phyloP scores from a whole-genome alignment of 2,113 vertebrate genomes.

The Geococcyx californianus region DNA sequence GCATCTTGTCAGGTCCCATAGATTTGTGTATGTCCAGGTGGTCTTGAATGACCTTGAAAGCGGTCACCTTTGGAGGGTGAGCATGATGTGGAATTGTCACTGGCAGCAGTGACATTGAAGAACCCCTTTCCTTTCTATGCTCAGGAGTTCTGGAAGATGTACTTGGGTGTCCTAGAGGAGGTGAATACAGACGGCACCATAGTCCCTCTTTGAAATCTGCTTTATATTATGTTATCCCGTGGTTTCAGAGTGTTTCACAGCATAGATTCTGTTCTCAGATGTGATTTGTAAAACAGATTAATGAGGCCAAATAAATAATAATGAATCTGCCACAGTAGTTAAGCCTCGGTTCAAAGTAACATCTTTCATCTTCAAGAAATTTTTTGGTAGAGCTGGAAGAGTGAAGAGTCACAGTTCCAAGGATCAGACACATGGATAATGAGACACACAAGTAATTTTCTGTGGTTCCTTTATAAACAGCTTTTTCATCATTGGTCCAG shows the following conservation, averaged over 20 bases:
- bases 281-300: background rate
- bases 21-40: accelerated
- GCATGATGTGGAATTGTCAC: background rate
- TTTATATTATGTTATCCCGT: background rate
- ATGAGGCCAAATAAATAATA: background rate
- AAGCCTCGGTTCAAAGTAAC: background rate
- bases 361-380: background rate
- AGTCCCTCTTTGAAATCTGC: background rate
- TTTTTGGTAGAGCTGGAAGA: background rate
- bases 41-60: background rate
- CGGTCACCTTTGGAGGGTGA: background rate
- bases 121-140: background rate
- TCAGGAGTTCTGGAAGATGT: background rate
- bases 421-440: background rate
- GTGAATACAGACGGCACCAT: background rate
- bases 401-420: background rate
- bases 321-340: background rate
- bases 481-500: background rate
- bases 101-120: background rate
- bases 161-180: background rate
- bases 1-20: background rate
- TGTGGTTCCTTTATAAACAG: constrained; percentile 18
- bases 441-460: background rate
- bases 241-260: background rate
- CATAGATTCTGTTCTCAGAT: background rate